Evolutionary conservation across 2,797 vertebrate genomes (phyloP).

Genomic region (Fundulus diaphanus): DNA sequence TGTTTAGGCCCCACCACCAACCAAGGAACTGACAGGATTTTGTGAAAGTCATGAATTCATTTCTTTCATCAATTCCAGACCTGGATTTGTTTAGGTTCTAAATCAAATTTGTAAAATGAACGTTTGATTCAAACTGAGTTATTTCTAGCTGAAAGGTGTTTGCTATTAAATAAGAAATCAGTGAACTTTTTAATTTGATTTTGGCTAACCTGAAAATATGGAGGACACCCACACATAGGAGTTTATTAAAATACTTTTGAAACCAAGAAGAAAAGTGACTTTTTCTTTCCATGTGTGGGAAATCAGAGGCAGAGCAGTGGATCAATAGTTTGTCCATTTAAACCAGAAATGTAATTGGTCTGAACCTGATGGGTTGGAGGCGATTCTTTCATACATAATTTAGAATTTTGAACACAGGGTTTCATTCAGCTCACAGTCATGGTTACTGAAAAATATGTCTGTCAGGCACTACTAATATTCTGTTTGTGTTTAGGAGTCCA

Average conservation of each 20-base stretch:
- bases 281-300: neutral
- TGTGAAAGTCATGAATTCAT: slow-evolving; percentile 63
- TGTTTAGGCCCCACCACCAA: slow-evolving; percentile 47
- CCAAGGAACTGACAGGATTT: slow-evolving; percentile 31
- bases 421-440: slow-evolving; percentile 1
- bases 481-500: neutral
- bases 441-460: neutral
- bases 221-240: slow-evolving; percentile 1
- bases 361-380: slow-evolving; percentile 18
- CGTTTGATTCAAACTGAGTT: slow-evolving; percentile 29
- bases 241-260: neutral
- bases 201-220: slow-evolving; percentile 6
- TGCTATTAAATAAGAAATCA: slow-evolving; percentile 20
- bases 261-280: slow-evolving; percentile 17
- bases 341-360: slow-evolving; percentile 21
- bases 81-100: slow-evolving; percentile 43
- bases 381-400: slow-evolving; percentile 22
- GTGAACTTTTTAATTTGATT: slow-evolving; percentile 13
- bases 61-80: slow-evolving; percentile 58
- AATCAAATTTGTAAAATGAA: slow-evolving; percentile 51
- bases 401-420: slow-evolving; percentile 22
- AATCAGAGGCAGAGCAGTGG: neutral
- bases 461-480: neutral
- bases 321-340: slow-evolving; percentile 9
- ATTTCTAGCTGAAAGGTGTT: slow-evolving; percentile 11